Percentiles rank a stretch among this genome's conserved stretches.
Conservation (phyloP, 2,113 vertebrate species). For the Hippocampus abdominalis region DNA sequence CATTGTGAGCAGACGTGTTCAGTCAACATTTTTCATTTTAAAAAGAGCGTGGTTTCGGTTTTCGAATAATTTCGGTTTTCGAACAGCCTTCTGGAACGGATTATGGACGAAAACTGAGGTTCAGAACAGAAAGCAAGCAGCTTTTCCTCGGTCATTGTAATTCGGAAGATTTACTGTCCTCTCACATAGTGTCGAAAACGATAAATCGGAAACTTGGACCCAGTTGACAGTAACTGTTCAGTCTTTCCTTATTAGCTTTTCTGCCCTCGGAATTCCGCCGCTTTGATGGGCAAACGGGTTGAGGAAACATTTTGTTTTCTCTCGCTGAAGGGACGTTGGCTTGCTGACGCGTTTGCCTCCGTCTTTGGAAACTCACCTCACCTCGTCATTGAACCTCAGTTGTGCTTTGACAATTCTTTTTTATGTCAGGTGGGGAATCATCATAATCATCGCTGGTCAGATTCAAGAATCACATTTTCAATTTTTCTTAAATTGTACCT, state of each 20-base stretch:
- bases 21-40: no score
- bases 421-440: not conserved
- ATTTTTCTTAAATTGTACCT: not conserved
- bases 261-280: slow-evolving; percentile 48
- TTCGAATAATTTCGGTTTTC: no score
- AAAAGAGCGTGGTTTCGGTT: no score
- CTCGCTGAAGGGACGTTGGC: slow-evolving; percentile 54
- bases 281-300: slow-evolving; percentile 65
- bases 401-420: slow-evolving; percentile 29
- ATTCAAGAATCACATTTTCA: not conserved
- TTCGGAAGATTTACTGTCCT: not conserved
- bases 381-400: slow-evolving; percentile 38
- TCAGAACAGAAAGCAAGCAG: not conserved
- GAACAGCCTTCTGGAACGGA: no score
- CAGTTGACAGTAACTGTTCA: slow-evolving; percentile 61
- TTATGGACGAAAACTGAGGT: no score
- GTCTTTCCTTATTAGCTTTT: slow-evolving; percentile 54
- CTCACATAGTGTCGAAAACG: not conserved
- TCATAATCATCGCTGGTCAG: not conserved
- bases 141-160: not conserved
- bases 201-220: slow-evolving; percentile 56
- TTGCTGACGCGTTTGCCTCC: slow-evolving; percentile 37
- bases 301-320: slow-evolving; percentile 69
- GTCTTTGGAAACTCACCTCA: slow-evolving; percentile 57
- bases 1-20: no score